Evolutionary conservation across 2,888 invertebrate species (phyloP).

Genomic region (Phorcus lineatus): DNA sequence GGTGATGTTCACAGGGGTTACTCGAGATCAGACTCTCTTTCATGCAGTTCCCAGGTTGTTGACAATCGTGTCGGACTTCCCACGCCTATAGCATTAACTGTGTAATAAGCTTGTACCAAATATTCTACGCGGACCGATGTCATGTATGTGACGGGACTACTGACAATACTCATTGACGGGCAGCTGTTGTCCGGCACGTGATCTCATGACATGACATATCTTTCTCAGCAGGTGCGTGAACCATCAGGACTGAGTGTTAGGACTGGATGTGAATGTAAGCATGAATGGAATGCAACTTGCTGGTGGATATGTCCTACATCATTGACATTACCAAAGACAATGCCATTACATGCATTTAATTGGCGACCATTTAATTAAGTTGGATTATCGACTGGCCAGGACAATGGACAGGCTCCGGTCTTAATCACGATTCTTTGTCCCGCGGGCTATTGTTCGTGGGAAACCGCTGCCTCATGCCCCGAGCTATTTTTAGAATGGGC

Average conservation of each 20-base stretch:
- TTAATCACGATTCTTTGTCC: slow-evolving; percentile 7
- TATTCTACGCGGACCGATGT: neutral
- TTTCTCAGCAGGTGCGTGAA: neutral
- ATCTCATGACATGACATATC: neutral
- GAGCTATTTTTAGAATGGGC: slow-evolving; percentile 19
- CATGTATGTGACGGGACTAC: neutral
- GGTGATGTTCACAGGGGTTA: slow-evolving; percentile 44
- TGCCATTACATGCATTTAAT: neutral
- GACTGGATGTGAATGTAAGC: no score
- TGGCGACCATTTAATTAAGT: no score
- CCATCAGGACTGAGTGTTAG: no score
- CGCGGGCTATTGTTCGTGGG: slow-evolving; percentile 23
- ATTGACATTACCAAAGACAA: slow-evolving; percentile 5
- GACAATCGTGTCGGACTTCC: slow-evolving; percentile 50
- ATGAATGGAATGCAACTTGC: neutral
- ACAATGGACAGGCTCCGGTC: neutral
- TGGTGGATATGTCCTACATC: neutral
- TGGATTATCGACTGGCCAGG: neutral
- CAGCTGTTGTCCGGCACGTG: neutral
- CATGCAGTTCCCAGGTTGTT: slow-evolving; percentile 50
- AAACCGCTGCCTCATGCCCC: slow-evolving; percentile 19
- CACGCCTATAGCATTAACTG: slow-evolving; percentile 62
- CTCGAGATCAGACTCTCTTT: slow-evolving; percentile 41
- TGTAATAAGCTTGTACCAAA: slow-evolving; percentile 30
- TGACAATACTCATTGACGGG: neutral